Conservation (phyloP, 2,888 invertebrate species). For the Syrphus vitripennis region DNA sequence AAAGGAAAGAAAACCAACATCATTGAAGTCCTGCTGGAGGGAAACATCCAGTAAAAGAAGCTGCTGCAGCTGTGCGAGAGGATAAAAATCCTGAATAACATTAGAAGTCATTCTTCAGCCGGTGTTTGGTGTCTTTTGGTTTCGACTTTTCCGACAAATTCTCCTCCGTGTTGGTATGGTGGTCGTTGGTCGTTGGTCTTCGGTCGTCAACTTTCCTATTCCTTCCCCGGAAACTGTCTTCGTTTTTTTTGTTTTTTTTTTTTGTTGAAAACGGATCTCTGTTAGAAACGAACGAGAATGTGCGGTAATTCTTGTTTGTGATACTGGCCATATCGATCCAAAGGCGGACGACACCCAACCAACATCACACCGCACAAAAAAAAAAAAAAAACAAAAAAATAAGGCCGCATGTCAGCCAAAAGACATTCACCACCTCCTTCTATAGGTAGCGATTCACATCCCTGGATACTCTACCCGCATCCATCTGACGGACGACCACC, state of each 20-base stretch:
- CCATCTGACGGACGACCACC: constrained; percentile 16
- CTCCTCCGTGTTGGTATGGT: no score
- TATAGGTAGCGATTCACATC: not conserved
- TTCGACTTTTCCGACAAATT: not conserved
- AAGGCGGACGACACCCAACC: constrained; percentile 28
- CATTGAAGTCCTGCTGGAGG: not conserved
- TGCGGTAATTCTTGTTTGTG: constrained; percentile 59
- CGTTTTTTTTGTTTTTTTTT: no score
- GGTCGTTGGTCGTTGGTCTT: no score
- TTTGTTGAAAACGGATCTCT: constrained; percentile 26
- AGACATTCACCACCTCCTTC: constrained; percentile 46
- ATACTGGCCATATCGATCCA: constrained; percentile 54
- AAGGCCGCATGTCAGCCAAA: constrained; percentile 62
- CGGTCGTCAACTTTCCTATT: no score
- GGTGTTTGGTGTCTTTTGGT: constrained; percentile 34
- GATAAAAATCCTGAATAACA: constrained; percentile 33
- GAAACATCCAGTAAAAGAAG: not conserved
- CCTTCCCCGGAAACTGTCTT: not conserved
- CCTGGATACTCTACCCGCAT: not conserved
- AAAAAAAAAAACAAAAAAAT: constrained; percentile 9
- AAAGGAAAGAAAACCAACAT: not conserved
- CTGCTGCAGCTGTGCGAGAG: constrained; percentile 6
- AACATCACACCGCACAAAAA: not conserved
- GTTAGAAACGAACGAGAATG: constrained; percentile 54
- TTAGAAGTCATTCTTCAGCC: constrained; percentile 59